Evolutionary conservation across 2,797 vertebrate species (phyloP).

Genomic region (Arrhamphus sclerolepis): DNA sequence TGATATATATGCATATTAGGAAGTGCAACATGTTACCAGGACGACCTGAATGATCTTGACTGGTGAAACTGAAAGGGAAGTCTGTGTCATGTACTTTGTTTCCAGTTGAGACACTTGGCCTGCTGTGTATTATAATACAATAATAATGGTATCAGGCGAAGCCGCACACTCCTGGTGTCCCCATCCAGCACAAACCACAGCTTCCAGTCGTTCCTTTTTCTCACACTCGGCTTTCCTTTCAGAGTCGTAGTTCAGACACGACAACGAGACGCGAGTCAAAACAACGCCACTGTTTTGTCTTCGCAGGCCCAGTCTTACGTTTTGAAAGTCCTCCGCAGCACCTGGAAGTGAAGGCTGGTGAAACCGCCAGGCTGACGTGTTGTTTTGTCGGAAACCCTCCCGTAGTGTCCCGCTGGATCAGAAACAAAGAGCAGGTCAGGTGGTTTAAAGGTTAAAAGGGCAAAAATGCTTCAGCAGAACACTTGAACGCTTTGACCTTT

Average conservation of each 20-base stretch:
- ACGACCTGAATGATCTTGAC: conserved; percentile 7
- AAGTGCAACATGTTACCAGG: not conserved
- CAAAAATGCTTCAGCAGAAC: no score
- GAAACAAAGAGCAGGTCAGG: conserved; percentile 80
- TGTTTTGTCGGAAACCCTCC: conserved; percentile 74
- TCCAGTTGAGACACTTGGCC: conserved; percentile 33
- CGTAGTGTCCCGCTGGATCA: conserved; percentile 82
- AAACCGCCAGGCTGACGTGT: conserved; percentile 71
- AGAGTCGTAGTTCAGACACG: not conserved
- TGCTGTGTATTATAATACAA: not conserved
- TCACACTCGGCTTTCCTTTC: conserved; percentile 38
- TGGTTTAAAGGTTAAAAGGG: not conserved
- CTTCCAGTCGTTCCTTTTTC: conserved; percentile 41
- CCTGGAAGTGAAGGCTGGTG: conserved; percentile 73
- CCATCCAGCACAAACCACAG: not conserved
- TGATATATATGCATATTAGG: not conserved
- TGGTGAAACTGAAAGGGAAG: conserved; percentile 3
- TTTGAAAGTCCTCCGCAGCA: conserved; percentile 70
- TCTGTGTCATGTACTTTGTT: conserved; percentile 46
- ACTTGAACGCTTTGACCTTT: no score
- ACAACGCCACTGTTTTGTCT: conserved; percentile 19
- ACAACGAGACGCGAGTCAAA: conserved; percentile 3
- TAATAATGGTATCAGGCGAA: conserved; percentile 32
- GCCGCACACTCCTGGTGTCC: not conserved
- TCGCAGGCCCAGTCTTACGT: conserved; percentile 62